phyloP scores from a whole-genome alignment of 2,113 vertebrate genomes.

The Orthonyx spaldingii region DNA sequence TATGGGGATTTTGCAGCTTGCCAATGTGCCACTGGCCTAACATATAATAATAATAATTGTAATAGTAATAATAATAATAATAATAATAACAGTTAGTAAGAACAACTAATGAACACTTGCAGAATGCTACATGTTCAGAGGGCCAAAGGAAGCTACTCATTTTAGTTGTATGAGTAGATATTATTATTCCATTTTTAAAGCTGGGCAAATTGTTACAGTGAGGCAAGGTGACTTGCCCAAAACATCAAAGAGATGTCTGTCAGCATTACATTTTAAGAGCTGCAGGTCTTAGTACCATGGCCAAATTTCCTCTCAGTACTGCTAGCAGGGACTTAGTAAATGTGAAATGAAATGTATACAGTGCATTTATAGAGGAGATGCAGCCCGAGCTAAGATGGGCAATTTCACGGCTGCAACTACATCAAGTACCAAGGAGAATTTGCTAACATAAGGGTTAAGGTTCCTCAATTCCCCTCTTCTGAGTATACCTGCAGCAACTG shows the following conservation, averaged over 20 bases:
- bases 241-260: slow-evolving; percentile 34
- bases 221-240: slow-evolving; percentile 1
- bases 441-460: background rate
- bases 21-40: background rate
- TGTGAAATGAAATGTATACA: background rate
- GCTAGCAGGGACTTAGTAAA: background rate
- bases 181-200: slow-evolving; percentile 12
- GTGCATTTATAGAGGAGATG: background rate
- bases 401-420: background rate
- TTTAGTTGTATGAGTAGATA: background rate
- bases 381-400: background rate
- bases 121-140: background rate
- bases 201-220: background rate
- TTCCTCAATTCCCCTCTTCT: background rate
- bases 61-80: background rate
- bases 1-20: background rate
- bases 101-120: background rate
- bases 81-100: background rate
- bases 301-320: background rate
- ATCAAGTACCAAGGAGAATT: background rate
- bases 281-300: background rate
- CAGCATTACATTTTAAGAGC: background rate
- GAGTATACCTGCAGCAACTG: background rate
- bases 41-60: background rate
- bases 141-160: background rate